phyloP scores from a whole-genome alignment of 2,113 vertebrate species.

The Carassius carassius region DNA sequence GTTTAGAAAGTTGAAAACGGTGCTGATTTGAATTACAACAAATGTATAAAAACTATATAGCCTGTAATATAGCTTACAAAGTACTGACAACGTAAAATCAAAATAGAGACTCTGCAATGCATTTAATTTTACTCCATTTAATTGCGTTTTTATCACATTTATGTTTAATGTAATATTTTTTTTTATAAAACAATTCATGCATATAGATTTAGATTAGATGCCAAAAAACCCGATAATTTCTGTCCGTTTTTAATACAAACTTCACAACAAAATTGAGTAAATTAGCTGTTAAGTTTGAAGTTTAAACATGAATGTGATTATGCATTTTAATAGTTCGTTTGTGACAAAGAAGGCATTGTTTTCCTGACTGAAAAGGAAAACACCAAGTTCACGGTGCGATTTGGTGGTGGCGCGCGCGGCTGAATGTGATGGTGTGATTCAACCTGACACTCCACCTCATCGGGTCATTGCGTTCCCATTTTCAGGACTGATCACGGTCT shows the following conservation, averaged over 20 bases:
- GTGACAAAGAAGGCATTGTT: background rate
- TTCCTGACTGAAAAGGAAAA: background rate
- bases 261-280: background rate
- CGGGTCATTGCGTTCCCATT: conserved; percentile 68
- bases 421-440: conserved; percentile 68
- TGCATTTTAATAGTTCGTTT: background rate
- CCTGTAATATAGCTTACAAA: background rate
- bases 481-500: conserved; percentile 64
- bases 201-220: background rate
- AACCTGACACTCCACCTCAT: conserved; percentile 73
- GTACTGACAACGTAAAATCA: background rate
- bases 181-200: no score
- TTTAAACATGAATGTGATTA: background rate
- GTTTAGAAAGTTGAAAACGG: conserved; percentile 5
- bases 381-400: conserved; percentile 49
- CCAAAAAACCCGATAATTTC: background rate
- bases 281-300: background rate
- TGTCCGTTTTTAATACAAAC: background rate
- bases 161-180: background rate
- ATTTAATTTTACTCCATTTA: background rate
- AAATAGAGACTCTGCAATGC: background rate
- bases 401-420: conserved; percentile 44
- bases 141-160: background rate
- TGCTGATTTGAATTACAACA: background rate
- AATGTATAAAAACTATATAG: background rate